Conservation (phyloP, 2,797 vertebrate genomes). For the Heliangelus exortis region DNA sequence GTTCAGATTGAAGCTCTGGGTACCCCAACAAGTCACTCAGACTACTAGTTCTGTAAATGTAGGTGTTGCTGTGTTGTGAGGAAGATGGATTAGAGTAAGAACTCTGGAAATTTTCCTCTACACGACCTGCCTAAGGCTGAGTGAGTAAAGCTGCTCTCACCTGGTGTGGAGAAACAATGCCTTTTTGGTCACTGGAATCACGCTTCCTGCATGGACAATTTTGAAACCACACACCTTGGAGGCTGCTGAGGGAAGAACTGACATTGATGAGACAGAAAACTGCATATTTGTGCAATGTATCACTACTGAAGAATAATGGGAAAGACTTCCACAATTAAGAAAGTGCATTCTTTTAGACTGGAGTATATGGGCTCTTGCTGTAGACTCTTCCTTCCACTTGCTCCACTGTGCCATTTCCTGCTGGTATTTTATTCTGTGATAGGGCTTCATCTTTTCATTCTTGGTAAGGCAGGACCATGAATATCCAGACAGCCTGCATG, state of each 20-base stretch:
- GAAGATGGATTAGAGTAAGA: background rate
- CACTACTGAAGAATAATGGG: background rate
- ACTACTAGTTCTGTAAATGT: background rate
- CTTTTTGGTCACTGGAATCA: background rate
- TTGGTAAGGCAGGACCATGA: background rate
- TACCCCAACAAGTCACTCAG: background rate
- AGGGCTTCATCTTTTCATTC: background rate
- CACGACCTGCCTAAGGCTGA: background rate
- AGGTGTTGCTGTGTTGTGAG: background rate
- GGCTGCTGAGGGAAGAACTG: background rate
- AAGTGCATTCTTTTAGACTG: background rate
- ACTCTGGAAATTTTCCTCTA: background rate
- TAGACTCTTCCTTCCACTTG: background rate
- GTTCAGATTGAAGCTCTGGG: background rate
- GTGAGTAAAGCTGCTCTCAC: background rate
- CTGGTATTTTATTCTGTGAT: background rate
- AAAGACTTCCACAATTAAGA: background rate
- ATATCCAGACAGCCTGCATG: background rate
- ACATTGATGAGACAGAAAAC: background rate
- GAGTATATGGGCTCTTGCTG: background rate
- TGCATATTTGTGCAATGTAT: background rate
- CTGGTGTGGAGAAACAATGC: background rate
- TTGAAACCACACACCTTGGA: background rate
- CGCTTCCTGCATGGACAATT: background rate
- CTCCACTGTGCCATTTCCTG: background rate